A percentile compares a stretch with the other conserved stretches of the same genome.
phyloP scores from a whole-genome alignment of 30 jellyfish, hydroid and myxozoan species.

The Nemopilema nomurai region DNA sequence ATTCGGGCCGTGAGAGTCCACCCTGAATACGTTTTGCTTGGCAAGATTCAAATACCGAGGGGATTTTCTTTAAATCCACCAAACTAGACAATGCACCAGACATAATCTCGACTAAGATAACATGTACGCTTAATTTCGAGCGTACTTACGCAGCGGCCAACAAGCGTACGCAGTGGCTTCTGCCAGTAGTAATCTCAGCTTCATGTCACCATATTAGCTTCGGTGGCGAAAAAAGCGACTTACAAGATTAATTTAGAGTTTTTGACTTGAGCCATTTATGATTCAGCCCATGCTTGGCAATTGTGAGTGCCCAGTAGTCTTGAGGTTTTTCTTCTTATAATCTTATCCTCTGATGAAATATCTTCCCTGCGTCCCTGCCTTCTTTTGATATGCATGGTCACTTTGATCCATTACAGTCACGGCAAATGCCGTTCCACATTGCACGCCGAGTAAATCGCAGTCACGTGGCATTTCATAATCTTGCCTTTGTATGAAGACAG shows the following conservation, averaged over 20 bases:
- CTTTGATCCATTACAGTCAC: background rate
- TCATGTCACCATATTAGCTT: conserved; percentile 15
- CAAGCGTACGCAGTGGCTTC: conserved; percentile 11
- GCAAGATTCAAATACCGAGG: conserved; percentile 44
- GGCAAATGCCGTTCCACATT: background rate
- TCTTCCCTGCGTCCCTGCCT: background rate
- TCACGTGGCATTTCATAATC: too few relatives aligned
- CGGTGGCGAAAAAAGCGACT: conserved; percentile 4
- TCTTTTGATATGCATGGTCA: background rate
- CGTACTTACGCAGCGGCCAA: too few relatives aligned
- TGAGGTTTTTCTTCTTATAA: background rate
- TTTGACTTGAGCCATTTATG: conserved; percentile 7
- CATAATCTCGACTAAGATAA: conserved; percentile 25
- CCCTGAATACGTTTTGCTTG: conserved; percentile 40
- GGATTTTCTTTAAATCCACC: conserved; percentile 33
- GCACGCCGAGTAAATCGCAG: background rate
- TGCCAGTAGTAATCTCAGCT: background rate
- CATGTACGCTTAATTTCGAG: conserved; percentile 8
- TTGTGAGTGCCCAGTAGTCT: background rate
- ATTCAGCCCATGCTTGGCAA: conserved; percentile 8
- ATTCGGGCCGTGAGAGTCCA: background rate
- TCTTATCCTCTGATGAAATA: background rate
- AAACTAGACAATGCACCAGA: conserved; percentile 45
- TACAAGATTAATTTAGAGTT: conserved; percentile 16
- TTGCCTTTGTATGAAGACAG: background rate